Evolutionary conservation across 2,797 vertebrate genomes (phyloP).

Genomic region (Acipenser ruthenus): DNA sequence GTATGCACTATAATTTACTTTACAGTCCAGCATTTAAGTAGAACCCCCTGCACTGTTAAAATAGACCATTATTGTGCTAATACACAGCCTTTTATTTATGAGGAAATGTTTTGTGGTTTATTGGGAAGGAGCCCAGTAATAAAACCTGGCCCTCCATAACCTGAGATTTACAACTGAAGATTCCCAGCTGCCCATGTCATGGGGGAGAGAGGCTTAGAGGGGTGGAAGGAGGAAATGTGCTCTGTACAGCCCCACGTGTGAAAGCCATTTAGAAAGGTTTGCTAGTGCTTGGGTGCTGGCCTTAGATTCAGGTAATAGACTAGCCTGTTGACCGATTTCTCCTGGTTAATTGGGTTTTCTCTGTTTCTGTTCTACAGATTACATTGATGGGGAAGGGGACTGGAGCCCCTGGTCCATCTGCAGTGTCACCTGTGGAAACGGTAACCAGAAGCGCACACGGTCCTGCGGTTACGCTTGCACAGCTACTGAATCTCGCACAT

Average conservation of each 20-base stretch:
- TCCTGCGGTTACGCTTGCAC: conserved; percentile 90
- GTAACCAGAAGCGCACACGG: conserved; percentile 84
- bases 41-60: neutral
- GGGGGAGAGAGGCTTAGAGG: conserved; percentile 14
- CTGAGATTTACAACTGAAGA: conserved; percentile 31
- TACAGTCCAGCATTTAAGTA: no score
- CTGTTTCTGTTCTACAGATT: conserved; percentile 59
- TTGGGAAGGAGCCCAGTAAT: conserved; percentile 16
- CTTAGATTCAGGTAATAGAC: conserved; percentile 43
- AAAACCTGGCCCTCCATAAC: conserved; percentile 17
- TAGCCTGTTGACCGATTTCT: conserved; percentile 13
- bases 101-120: conserved; percentile 13
- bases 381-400: conserved; percentile 82
- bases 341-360: conserved; percentile 2
- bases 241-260: conserved; percentile 40
- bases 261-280: conserved; percentile 53
- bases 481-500: conserved; percentile 85
- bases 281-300: conserved; percentile 45
- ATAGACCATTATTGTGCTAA: conserved; percentile 4
- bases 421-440: conserved; percentile 81
- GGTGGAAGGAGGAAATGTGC: conserved; percentile 51
- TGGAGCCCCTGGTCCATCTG: conserved; percentile 88
- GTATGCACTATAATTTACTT: no score
- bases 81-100: conserved; percentile 2
- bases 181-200: conserved; percentile 30